Evolutionary conservation across 1,140 invertebrate species (phyloP), one percentile per base, ranked within the genome.

Genomic region (Thaumetopoea pityocampa): DNA sequence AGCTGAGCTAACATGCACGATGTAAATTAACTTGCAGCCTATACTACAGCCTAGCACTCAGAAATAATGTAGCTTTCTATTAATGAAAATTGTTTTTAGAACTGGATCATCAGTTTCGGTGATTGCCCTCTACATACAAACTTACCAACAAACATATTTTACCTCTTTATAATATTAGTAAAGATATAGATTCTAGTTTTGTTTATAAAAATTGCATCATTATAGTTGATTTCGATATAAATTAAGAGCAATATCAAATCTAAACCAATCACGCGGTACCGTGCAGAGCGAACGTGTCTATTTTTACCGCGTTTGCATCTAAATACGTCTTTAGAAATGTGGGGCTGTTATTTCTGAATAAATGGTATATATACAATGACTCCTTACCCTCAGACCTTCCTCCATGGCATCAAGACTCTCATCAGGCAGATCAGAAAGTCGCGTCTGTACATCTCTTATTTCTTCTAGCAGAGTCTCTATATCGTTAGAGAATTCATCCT

Each of bases 361-460:
- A 24, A 57, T 62, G 44, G 27, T 18, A 30, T 67, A 67, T 71
- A 46, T 65, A 74, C 59, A 65, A 51, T 60, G 66, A 48, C 2
- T 34, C 85, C 88, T 91, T 85, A 93, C 92, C 89, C 83, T 86
- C 12, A 93, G 79, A 52, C 89, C 89, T 27, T 87, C 77, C 28
- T 91, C 86, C 90, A 93, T 93, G 19, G 88, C 85, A 33, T 89
- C 85, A 38, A 93, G 86, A 70, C 87, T 92, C 63, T 91, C 88
- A 34, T 87, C 85, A n/a, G 92, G 92, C 42, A 93, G 85, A 60
- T 88, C 84, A 14, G 85, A 85, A 46, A 92, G 87, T 47, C 87
- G 86, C 43, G 86, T 85, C 85, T 93, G 92, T 32, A 92, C 87
- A 50, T 86, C 86, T 47, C 83, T 87, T 16, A 93, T 82, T 56